Evolutionary conservation across 2,113 vertebrate species (phyloP).

Genomic region (Epinephelus moara): DNA sequence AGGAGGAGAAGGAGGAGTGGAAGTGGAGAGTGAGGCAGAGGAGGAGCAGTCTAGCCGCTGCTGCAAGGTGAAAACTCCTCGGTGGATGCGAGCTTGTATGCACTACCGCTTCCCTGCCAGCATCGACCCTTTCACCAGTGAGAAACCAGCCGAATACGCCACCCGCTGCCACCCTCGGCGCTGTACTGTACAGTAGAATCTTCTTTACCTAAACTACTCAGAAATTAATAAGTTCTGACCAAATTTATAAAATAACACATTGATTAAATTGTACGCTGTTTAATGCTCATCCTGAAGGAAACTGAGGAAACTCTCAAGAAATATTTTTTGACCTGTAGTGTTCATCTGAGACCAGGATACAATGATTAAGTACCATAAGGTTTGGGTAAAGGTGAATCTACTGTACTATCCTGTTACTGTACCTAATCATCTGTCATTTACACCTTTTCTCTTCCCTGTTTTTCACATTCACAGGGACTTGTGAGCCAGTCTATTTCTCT

Average conservation of each 20-base stretch:
- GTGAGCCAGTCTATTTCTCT: not conserved
- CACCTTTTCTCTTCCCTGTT: not conserved
- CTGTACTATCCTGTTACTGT: not conserved
- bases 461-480: not conserved
- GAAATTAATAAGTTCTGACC: not conserved
- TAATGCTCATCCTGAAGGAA: not conserved
- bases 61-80: constrained; percentile 86
- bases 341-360: not conserved
- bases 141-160: constrained; percentile 71
- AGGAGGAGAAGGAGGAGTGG: constrained; percentile 56
- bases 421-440: not conserved
- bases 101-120: constrained; percentile 90
- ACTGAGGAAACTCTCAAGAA: not conserved
- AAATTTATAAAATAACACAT: not conserved
- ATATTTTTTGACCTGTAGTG: too few species aligned
- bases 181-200: not conserved
- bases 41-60: constrained; percentile 83
- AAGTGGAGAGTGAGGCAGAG: constrained; percentile 45
- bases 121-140: constrained; percentile 97
- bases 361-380: not conserved
- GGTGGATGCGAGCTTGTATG: constrained; percentile 80
- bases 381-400: constrained; percentile 27
- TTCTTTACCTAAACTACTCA: constrained; percentile 21
- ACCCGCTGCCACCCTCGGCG: constrained; percentile 13
- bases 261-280: not conserved